Base-by-base conservation (phyloP, 2,888 invertebrate species). In the Ophion costatus region DNA sequence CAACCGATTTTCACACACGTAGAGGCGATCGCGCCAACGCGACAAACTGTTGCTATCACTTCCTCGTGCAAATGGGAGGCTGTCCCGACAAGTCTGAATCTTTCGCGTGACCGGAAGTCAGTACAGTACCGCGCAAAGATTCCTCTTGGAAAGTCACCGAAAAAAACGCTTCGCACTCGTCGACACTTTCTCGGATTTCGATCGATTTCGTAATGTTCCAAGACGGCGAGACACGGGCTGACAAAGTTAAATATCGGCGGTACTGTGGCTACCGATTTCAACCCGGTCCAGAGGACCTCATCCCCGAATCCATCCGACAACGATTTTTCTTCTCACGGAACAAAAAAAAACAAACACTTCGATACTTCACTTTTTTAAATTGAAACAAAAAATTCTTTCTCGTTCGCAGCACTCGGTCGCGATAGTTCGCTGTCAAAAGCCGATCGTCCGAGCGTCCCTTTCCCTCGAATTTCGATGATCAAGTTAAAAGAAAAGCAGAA, bases 211-310 rank as follows among this genome's bases (percentile, higher is more conserved):
- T 14, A 74, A 51, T 70, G 77, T 82, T 79, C 63, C 22, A 38
- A 51, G 61, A 63, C 17, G 33, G 20, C 7, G 51, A 24, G 17
- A 7, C 2, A 24, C 42, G 51, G 29, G 51, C n/a, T 29, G 63
- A 77, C 33, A 51, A 74, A 61, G 24, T 67, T 22, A 61, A 29
- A 63, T 29, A 77, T 84, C 74, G 77, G 84, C 81, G 78, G 78
- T 77, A 84, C 84, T 80, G 69, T 66, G 67, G 74, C 81, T 81
- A 81, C 81, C 84, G 77, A 84, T 70, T 17, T 63, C 61, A 29
- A 74, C 51, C 51, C 66, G 75, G 84, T 84, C 82, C 45, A 78
- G 38, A 70, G 82, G 75, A 71, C 56, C 80, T 76, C 80, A 82
- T 80, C 69, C 80, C 67, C 59, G 77, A 77, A 83, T 81, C 77